Evolutionary conservation across 2,888 invertebrate species (phyloP).

Genomic region (Agriopis aurantiaria): DNA sequence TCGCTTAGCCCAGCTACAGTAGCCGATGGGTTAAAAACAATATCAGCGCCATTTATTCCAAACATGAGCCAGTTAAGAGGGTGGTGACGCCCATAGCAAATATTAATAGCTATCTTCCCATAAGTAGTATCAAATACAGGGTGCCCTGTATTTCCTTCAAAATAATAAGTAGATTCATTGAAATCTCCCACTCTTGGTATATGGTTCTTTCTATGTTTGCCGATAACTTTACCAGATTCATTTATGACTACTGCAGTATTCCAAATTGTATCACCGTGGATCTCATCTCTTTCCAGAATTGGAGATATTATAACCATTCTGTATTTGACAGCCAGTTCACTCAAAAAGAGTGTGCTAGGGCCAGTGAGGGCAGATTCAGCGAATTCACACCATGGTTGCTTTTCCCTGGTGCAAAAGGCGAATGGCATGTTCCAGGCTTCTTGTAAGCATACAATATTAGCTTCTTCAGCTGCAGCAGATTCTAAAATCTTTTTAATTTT

Average conservation of each 20-base stretch:
- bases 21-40: conserved; percentile 99
- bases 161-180: conserved; percentile 99
- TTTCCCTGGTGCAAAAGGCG: conserved; percentile 98
- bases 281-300: conserved; percentile 96
- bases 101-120: conserved; percentile 97
- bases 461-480: conserved; percentile 91
- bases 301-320: conserved; percentile 98
- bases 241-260: conserved; percentile 98
- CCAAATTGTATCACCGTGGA: conserved; percentile 96
- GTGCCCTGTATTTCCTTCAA: conserved; percentile 98
- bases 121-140: conserved; percentile 96
- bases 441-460: conserved; percentile 97
- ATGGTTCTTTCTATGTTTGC: conserved; percentile 99
- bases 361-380: conserved; percentile 96
- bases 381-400: conserved; percentile 98
- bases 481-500: conserved; percentile 91
- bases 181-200: conserved; percentile 99
- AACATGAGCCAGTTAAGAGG: conserved; percentile 99
- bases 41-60: conserved; percentile 98
- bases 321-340: conserved; percentile 91
- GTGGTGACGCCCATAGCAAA: conserved; percentile 99
- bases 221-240: conserved; percentile 93
- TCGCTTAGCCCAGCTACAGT: conserved; percentile 94
- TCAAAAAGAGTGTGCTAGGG: conserved; percentile 93
- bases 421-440: conserved; percentile 99